Evolutionary conservation across 2,888 invertebrate species (phyloP).

Genomic region (Brachypalpus laphriformis): DNA sequence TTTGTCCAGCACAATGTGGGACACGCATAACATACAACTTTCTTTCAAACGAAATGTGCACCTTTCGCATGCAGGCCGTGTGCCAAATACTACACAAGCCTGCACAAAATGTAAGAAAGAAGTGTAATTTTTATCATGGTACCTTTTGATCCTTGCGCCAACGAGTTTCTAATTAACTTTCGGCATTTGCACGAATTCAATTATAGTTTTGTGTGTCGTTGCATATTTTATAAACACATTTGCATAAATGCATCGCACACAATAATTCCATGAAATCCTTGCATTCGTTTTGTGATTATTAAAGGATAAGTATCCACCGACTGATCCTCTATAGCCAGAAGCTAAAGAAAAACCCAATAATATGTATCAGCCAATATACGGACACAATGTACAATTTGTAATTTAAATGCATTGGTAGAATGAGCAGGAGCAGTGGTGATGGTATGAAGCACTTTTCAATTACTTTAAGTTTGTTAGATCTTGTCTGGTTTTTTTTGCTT

Average conservation of each 20-base stretch:
- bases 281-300: constrained; percentile 33
- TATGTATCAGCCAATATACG: background rate
- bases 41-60: constrained; percentile 32
- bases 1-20: constrained; percentile 5
- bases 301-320: constrained; percentile 39
- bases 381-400: constrained; percentile 25
- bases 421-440: background rate
- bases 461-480: too few relatives aligned
- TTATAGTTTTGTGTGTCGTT: constrained; percentile 28
- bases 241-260: constrained; percentile 37
- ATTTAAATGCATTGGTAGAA: background rate
- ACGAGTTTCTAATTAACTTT: constrained; percentile 57
- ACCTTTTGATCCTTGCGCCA: constrained; percentile 59
- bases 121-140: background rate
- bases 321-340: constrained; percentile 17
- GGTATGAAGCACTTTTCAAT: background rate
- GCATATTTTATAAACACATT: constrained; percentile 30
- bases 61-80: constrained; percentile 36
- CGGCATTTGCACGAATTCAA: constrained; percentile 48
- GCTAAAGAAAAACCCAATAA: background rate
- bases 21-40: constrained; percentile 32
- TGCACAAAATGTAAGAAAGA: background rate
- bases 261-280: constrained; percentile 38
- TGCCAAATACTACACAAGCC: background rate
- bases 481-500: too few relatives aligned